phyloP scores from a whole-genome alignment of 2,888 invertebrate genomes.

The Pemphredon lugubris region DNA sequence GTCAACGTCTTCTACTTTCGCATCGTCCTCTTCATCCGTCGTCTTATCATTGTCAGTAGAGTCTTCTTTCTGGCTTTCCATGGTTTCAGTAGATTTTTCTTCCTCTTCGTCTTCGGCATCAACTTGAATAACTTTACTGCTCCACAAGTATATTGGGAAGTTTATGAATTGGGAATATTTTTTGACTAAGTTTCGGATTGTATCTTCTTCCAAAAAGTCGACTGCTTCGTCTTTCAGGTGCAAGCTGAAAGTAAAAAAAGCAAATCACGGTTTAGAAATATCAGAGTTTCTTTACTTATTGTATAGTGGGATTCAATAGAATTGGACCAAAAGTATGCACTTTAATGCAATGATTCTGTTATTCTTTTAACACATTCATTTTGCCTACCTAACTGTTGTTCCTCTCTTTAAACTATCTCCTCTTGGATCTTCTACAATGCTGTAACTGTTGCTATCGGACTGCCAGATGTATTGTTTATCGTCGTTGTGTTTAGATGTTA shows the following conservation, averaged over 20 bases:
- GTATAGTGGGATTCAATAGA: no score
- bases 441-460: slow-evolving; percentile 95
- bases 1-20: slow-evolving; percentile 85
- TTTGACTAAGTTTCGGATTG: slow-evolving; percentile 93
- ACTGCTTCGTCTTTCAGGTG: slow-evolving; percentile 98
- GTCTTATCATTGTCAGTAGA: slow-evolving; percentile 67
- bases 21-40: slow-evolving; percentile 83
- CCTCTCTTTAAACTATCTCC: slow-evolving; percentile 95
- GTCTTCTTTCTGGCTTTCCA: slow-evolving; percentile 59
- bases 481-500: slow-evolving; percentile 96
- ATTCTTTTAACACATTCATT: slow-evolving; percentile 5
- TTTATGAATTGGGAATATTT: slow-evolving; percentile 99
- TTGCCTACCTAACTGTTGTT: slow-evolving; percentile 88
- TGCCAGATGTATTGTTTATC: slow-evolving; percentile 99
- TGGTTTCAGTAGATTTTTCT: slow-evolving; percentile 85
- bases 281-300: no score
- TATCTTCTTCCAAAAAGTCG: slow-evolving; percentile 96
- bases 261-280: slow-evolving; percentile 5
- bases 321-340: no score
- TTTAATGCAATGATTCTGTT: no score
- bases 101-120: slow-evolving; percentile 84
- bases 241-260: slow-evolving; percentile 82
- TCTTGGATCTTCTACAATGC: slow-evolving; percentile 95
- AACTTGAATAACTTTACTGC: slow-evolving; percentile 83
- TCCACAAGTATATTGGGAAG: slow-evolving; percentile 98